Evolutionary conservation across 2,888 invertebrate genomes (phyloP).

Genomic region (Cryptops parisi): DNA sequence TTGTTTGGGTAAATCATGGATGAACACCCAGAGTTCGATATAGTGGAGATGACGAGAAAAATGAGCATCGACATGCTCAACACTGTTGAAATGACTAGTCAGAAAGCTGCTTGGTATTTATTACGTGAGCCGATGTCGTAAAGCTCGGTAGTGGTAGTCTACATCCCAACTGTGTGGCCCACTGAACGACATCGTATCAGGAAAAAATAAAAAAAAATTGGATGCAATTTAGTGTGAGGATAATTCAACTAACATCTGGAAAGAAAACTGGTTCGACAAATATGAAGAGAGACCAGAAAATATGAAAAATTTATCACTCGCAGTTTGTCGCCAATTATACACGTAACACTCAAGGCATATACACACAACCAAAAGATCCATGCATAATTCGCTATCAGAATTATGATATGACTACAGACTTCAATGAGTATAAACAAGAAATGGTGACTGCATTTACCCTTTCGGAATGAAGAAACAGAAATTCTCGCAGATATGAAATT

Average conservation of each 20-base stretch:
- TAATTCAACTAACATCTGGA: background rate
- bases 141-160: no score
- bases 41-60: no score
- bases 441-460: background rate
- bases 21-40: no score
- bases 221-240: background rate
- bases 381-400: background rate
- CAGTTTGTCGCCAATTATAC: background rate
- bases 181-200: background rate
- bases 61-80: no score
- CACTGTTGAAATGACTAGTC: no score
- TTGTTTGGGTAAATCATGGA: no score
- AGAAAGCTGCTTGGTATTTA: no score
- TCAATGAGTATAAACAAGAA: background rate
- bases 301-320: background rate
- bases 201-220: background rate
- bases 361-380: background rate
- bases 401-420: background rate
- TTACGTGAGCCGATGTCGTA: no score
- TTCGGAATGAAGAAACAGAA: background rate
- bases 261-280: background rate
- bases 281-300: background rate
- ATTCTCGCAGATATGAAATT: background rate
- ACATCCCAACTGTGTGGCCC: background rate
- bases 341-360: background rate